These are phyloP conservation scores for Microplitis manilae DNA, from an alignment of 2,888 invertebrate genomes.

Conservation along the genomic window DNA sequence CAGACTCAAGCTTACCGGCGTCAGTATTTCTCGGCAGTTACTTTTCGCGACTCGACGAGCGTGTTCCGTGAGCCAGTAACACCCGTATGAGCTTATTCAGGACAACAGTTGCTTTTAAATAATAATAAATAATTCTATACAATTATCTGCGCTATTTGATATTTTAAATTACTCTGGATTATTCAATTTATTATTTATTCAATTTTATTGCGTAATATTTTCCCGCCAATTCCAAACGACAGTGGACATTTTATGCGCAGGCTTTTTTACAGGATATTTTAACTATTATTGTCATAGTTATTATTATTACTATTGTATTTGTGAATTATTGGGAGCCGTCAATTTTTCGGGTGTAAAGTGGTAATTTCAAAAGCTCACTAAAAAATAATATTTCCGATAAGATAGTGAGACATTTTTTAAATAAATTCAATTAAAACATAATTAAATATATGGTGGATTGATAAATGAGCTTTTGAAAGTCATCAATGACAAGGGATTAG, in stretches of 20 bases:
- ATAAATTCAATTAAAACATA: not conserved
- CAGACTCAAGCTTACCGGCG: constrained; percentile 63
- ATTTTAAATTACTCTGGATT: not conserved
- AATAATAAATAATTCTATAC: not conserved
- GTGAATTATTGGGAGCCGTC: no score
- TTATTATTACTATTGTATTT: no score
- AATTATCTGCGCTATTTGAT: not conserved
- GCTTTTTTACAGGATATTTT: no score
- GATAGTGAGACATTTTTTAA: no score
- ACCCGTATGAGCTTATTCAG: constrained; percentile 14
- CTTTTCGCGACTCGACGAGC: constrained; percentile 66
- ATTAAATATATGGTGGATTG: constrained; percentile 17
- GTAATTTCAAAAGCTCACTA: no score
- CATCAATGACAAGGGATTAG: not conserved
- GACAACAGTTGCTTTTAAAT: not conserved
- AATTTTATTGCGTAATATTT: no score
- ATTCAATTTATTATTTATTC: no score
- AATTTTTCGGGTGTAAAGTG: no score
- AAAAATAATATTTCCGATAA: no score
- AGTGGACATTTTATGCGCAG: no score
- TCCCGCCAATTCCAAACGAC: no score
- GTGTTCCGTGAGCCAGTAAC: constrained; percentile 52
- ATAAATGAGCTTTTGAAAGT: constrained; percentile 35
- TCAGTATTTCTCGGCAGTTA: constrained; percentile 64
- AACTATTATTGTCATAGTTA: no score